A percentile compares a stretch with the other conserved stretches of the same genome.
Conservation (phyloP, 1,140 invertebrate species). For the Antheraea pernyi region DNA sequence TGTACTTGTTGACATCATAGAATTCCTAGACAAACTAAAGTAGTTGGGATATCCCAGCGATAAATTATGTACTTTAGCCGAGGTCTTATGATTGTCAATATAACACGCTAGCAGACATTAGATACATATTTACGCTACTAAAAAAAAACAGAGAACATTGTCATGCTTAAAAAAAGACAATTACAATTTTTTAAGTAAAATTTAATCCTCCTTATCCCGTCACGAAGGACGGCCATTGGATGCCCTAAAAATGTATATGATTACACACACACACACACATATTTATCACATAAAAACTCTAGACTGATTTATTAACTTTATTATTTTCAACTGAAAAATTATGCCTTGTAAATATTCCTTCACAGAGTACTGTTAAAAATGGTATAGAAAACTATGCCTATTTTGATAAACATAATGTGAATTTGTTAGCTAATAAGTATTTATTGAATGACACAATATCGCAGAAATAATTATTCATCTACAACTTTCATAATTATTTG, state of each 20-base stretch:
- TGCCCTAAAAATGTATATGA: no score
- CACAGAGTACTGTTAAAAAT: no score
- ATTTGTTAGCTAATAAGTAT: no score
- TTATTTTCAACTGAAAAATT: background rate
- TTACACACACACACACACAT: no score
- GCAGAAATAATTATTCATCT: no score
- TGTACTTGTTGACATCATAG: background rate
- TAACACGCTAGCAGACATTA: background rate
- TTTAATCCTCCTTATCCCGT: conserved; percentile 21
- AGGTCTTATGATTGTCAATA: conserved; percentile 7
- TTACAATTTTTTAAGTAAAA: conserved; percentile 19
- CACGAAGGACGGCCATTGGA: background rate
- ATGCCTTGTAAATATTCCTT: no score
- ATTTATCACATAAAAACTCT: no score
- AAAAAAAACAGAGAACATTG: background rate
- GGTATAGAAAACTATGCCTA: no score
- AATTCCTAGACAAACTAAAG: conserved; percentile 1
- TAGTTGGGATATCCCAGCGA: conserved; percentile 10
- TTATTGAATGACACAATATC: no score
- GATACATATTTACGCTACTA: background rate
- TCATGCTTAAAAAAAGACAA: background rate
- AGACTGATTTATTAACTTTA: background rate
- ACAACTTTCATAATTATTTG: no score
- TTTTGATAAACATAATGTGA: no score
- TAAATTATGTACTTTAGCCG: conserved; percentile 3